Evolutionary conservation across 35 echinoderm and acorn worm genomes (phyloP), one percentile per base, ranked within the genome.

Genomic region (Anneissia japonica): DNA sequence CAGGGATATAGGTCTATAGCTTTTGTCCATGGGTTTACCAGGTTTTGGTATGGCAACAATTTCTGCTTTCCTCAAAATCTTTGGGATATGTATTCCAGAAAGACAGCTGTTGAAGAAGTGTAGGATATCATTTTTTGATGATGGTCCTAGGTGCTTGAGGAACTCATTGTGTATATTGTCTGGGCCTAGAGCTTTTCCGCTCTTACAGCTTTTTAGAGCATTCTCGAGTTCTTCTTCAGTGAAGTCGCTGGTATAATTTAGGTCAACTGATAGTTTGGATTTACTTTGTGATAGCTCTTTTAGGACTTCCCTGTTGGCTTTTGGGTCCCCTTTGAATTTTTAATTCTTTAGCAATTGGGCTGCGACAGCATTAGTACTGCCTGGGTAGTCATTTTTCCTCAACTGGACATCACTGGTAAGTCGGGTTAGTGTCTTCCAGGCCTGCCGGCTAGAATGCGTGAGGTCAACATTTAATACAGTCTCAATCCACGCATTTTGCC

Each of bases 131-230:
- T 89, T 40, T 3, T 31, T 26, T 19, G 21, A 29, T 21, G 0
- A 4, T 30, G 32, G 14, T 2, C 80, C 32, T 31, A 32, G 37
- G 38, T 89, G 46, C 26, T 73, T n/a, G 34, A 89, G 80, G 37
- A 89, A 89, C 38, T 89, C 80, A 76, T 46, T 43, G 55, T n/a
- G 45, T 30, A 89, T 89, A 34, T 73, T 83, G 64, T 83, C 87
- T 35, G 56, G 87, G 36, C 87, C 80, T 34, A 30, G 87, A 34
- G 87, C 87, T 81, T 89, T 89, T 31, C 87, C 80, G 30, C 41
- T 41, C 36, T 89, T 84, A 36, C 74, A 29, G 3, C 3, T 72
- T 1, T 75, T 31, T 0, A 75, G 30, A 23, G 46, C 81, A 5
- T 26, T 0, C 11, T 10, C 17, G 5, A 85, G 13, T 39, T 84